phyloP scores from a whole-genome alignment of 2,113 vertebrate species.

The Cyprinodon tularosa region DNA sequence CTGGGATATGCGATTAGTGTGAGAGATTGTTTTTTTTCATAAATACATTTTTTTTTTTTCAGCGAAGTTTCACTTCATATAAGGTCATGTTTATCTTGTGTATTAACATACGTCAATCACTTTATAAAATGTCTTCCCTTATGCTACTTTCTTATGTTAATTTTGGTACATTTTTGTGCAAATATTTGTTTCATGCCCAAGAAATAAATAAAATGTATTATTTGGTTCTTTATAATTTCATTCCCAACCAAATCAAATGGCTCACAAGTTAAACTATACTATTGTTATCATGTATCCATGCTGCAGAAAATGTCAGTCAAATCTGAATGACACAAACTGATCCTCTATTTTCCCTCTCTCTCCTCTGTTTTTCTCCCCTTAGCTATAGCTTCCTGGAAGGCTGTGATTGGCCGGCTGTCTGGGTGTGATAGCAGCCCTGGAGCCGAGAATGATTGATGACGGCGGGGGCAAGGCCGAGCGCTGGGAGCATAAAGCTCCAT shows the following conservation, averaged over 20 bases:
- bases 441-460: conserved; percentile 98
- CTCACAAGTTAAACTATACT: conserved; percentile 28
- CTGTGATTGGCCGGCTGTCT: conserved; percentile 90
- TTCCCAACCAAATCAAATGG: conserved; percentile 55
- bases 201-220: background rate
- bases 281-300: conserved; percentile 54
- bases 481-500: conserved; percentile 92
- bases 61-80: background rate
- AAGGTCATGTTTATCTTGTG: background rate
- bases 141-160: background rate
- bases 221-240: conserved; percentile 49
- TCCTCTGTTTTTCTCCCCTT: conserved; percentile 65
- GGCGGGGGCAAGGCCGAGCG: conserved; percentile 94
- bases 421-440: conserved; percentile 88
- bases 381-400: conserved; percentile 83
- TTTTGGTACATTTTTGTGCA: background rate
- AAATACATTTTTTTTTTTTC: background rate
- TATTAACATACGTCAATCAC: background rate
- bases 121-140: background rate
- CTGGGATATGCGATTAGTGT: background rate
- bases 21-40: background rate
- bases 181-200: background rate
- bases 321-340: conserved; percentile 68
- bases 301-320: conserved; percentile 69
- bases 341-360: conserved; percentile 44